Evolutionary conservation across 64 coral and sea anemone genomes (phyloP).

Genomic region (Dendrophyllia cribrosa): DNA sequence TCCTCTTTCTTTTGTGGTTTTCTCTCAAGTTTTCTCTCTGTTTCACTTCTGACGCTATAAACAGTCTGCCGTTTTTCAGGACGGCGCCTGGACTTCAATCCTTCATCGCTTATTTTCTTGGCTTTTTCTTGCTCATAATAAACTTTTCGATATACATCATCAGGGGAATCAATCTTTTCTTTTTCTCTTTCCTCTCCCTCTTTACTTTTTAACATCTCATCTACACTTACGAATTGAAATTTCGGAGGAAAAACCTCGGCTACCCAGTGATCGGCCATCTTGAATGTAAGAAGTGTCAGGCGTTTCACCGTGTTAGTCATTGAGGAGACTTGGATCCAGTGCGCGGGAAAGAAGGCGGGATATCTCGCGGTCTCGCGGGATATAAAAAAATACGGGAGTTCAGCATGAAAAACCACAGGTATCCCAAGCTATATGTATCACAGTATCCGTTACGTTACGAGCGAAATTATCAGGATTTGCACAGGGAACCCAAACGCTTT

Average conservation of each 20-base stretch:
- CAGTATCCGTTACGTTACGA: no score
- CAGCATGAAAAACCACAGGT: no score
- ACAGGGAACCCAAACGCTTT: no score
- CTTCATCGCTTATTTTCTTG: background rate
- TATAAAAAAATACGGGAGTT: no score
- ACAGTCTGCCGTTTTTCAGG: background rate
- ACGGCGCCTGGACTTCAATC: no score
- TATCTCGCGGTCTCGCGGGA: no score
- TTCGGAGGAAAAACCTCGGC: conserved; percentile 82
- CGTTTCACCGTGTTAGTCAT: background rate
- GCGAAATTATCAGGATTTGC: no score
- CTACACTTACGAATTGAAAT: conserved; percentile 69
- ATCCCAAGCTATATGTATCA: no score
- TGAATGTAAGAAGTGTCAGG: conserved; percentile 42
- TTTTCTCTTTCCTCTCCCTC: conserved; percentile 17
- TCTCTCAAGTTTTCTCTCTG: background rate
- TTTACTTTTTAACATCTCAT: conserved; percentile 36
- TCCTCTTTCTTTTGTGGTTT: conserved; percentile 5
- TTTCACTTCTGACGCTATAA: background rate
- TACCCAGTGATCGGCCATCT: conserved; percentile 85
- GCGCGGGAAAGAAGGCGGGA: background rate
- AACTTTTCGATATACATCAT: conserved; percentile 70
- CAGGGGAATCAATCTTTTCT: background rate
- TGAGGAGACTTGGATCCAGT: background rate
- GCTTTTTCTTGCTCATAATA: conserved; percentile 38